phyloP scores from a whole-genome alignment of 2,113 vertebrate species.

The Labeo catla region DNA sequence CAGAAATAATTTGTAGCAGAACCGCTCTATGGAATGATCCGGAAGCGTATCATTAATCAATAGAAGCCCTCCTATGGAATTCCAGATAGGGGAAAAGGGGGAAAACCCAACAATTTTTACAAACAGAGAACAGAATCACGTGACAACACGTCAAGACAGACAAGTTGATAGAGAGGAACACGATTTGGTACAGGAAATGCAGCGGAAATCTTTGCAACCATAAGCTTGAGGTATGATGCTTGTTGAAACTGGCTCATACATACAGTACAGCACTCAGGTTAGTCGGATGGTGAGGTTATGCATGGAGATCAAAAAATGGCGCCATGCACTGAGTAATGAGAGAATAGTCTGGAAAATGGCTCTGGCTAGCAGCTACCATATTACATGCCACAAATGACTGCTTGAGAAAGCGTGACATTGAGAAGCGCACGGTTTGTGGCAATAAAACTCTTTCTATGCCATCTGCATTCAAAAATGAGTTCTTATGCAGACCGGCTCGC shows the following conservation, averaged over 20 bases:
- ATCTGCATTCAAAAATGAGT: conserved; percentile 73
- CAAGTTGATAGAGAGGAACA: conserved; percentile 63
- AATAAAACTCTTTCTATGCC: conserved; percentile 92
- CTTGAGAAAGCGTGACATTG: conserved; percentile 67
- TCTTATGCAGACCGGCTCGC: conserved; percentile 57
- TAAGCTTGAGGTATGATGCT: conserved; percentile 64
- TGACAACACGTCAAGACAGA: conserved; percentile 74
- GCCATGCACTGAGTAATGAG: conserved; percentile 81
- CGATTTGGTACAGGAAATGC: conserved; percentile 67
- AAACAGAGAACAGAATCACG: conserved; percentile 95
- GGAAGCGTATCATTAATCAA: neutral
- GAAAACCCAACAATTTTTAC: conserved; percentile 76
- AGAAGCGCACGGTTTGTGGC: conserved; percentile 76
- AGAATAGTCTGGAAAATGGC: conserved; percentile 46
- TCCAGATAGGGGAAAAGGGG: conserved; percentile 53
- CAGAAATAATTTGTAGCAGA: neutral
- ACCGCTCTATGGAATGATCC: neutral
- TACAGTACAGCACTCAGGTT: conserved; percentile 75
- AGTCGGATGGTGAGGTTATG: conserved; percentile 73
- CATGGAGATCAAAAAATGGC: conserved; percentile 74
- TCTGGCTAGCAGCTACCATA: conserved; percentile 68
- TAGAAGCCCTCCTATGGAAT: conserved; percentile 84
- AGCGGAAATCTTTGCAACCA: conserved; percentile 68
- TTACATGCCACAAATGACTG: conserved; percentile 80
- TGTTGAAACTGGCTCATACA: conserved; percentile 72